Evolutionary conservation across 53 echinoderm and acorn worm genomes (phyloP), one percentile per base, ranked within the genome.

Genomic region (Pentamera pediparva): DNA sequence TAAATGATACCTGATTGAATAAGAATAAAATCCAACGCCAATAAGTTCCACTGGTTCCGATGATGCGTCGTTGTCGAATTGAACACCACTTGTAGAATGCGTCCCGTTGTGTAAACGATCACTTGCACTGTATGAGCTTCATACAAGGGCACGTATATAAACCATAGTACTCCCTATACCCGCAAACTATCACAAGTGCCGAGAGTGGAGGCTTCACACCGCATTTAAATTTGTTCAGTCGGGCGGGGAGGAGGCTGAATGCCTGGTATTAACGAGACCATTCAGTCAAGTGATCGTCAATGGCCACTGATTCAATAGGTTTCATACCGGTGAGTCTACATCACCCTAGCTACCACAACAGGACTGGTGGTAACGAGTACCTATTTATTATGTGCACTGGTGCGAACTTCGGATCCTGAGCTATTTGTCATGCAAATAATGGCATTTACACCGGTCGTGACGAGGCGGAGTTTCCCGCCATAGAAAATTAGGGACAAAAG

Each of bases 191-290:
- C n/a, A n/a, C n/a, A n/a, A 67, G 47, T 67, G 45, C 28, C 41
- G 41, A 41, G 18, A 30, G 37, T 43, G 45, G 30, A 67, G 26
- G 41, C 37, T 17, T 65, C 50, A 53, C 79, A 56, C 54, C 67
- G 69, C 56, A 59, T 80, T 80, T 71, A 80, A 80, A 71, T 80
- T 62, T 71, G 48, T 58, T 80, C 80, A 48, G 72, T 72, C 37
- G 80, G 72, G 80, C 80, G 70, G 35, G 80, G 80, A 67, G 40
- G 30, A n/a, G 67, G 41, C 39, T 67, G 41, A 67, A 67, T 67
- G 67, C 63, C 37, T 29, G 45, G 41, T 67, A 43, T 67, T 43
- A n/a, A n/a, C n/a, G n/a, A 41, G 22, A 43, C 45, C 67, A 67
- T 67, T 67, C 47, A 67, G 18, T 26, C 27, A 26, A 47, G 27